Evolutionary conservation across 2,888 invertebrate genomes (phyloP), one percentile per base, ranked within the genome.

Genomic region (Lydus trimaculatus): DNA sequence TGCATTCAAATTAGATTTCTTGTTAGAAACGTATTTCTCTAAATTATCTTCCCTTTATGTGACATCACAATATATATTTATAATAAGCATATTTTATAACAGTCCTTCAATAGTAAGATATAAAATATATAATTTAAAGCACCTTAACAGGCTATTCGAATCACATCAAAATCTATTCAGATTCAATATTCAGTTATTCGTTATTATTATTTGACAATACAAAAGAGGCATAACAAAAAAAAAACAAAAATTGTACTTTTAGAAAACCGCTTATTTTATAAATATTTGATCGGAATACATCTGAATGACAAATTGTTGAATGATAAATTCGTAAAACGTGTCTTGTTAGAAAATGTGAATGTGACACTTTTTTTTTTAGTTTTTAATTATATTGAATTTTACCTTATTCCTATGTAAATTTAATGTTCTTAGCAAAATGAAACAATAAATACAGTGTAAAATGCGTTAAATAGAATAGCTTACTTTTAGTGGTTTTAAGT

Each of bases 371-470:
- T 28, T 4, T 3, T 28, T 28, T 28, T 4, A 28, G 2, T 28
- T 28, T 28, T 28, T 28, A 3, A 4, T 28, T 28, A 28, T n/a
- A 48, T 25, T 33, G 31, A 60, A 67, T 61, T 64, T 64, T 60
- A 65, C 58, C 52, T 48, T 56, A 68, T 68, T 66, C 63, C 65
- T 66, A 69, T 66, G 66, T 61, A 66, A 66, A 69, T 64, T 13
- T 23, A 20, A 31, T 28, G 61, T 63, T 61, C 58, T 69, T 60
- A 61, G 33, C 39, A 58, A 61, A 69, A 66, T 66, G 63, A 66
- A 65, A 69, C 63, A 66, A 66, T 66, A 69, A 66, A 66, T 66
- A 61, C 65, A 28, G 28, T 36, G 25, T 36, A 65, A 20, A 61
- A 59, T 48, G 31, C 61, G 31, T 36, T 28, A 33, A 65, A 62